Conservation (phyloP, 2,888 invertebrate genomes). For the Leptodirus hochenwartii region DNA sequence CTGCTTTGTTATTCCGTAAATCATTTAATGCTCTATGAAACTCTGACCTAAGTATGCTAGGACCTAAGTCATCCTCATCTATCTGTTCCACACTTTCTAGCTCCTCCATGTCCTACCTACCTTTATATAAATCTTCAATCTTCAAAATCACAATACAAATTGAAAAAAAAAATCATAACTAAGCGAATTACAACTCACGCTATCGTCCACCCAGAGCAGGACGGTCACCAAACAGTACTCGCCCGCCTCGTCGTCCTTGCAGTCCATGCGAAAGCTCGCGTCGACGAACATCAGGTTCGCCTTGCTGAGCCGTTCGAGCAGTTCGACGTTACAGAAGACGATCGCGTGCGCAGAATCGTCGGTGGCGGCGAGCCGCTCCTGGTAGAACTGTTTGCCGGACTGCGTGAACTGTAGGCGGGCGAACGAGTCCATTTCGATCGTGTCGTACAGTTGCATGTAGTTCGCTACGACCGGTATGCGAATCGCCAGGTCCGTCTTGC, state of each 20-base stretch:
- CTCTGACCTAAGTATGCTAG: too few species aligned
- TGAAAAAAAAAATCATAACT: too few species aligned
- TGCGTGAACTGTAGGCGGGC: conserved; percentile 23
- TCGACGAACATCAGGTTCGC: conserved; percentile 25
- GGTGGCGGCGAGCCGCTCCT: conserved; percentile 28
- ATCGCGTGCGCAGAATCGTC: conserved; percentile 26
- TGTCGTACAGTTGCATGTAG: conserved; percentile 21
- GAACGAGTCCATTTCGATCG: conserved; percentile 19
- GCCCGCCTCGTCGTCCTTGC: conserved; percentile 19
- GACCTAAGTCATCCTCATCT: too few species aligned
- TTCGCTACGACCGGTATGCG: conserved; percentile 15
- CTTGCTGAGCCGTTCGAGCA: conserved; percentile 17
- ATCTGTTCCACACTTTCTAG: too few species aligned
- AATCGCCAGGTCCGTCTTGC: conserved; percentile 17
- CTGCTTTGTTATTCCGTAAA: too few species aligned
- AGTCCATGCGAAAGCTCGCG: conserved; percentile 22
- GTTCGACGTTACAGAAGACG: conserved; percentile 20
- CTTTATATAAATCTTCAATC: too few species aligned
- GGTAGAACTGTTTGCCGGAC: conserved; percentile 26
- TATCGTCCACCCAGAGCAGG: conserved; percentile 22
- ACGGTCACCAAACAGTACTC: conserved; percentile 22
- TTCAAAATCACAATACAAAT: too few species aligned
- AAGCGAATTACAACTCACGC: conserved; percentile 21
- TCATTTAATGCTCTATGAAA: too few species aligned
- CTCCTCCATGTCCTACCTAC: too few species aligned